These are phyloP conservation scores for Hemistola chrysoprasaria DNA, from an alignment of 2,888 invertebrate genomes.

Conservation along the genomic window DNA sequence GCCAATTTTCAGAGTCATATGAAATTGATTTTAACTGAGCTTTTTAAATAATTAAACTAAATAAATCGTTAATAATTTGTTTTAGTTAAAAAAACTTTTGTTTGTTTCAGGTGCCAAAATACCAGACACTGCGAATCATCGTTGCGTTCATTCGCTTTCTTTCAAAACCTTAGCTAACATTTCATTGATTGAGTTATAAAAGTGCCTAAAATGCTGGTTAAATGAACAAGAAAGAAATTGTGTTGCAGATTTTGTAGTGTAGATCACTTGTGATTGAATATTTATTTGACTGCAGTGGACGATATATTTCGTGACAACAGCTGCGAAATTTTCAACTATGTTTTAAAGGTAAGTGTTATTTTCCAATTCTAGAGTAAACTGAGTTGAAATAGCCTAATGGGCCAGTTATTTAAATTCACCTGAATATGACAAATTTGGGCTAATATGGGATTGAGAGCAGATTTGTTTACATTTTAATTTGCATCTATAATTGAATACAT, in stretches of 20 bases:
- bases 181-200: slow-evolving; percentile 6
- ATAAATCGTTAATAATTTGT: too few species aligned
- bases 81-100: neutral
- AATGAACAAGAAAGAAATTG: slow-evolving; percentile 5
- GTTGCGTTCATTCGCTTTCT: too few species aligned
- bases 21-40: too few species aligned
- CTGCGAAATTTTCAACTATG: slow-evolving; percentile 53
- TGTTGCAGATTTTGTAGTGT: slow-evolving; percentile 12
- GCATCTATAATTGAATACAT: too few species aligned
- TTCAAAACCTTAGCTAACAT: neutral
- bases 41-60: too few species aligned
- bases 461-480: too few species aligned
- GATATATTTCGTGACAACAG: slow-evolving; percentile 42
- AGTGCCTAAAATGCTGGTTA: slow-evolving; percentile 14
- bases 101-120: slow-evolving; percentile 26
- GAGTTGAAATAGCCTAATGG: too few species aligned
- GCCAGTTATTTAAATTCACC: too few species aligned
- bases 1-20: too few species aligned
- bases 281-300: slow-evolving; percentile 33
- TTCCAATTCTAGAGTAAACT: too few species aligned
- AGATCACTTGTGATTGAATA: slow-evolving; percentile 34
- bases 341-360: slow-evolving; percentile 61
- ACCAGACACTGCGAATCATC: neutral
- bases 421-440: too few species aligned
- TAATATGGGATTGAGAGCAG: too few species aligned